phyloP scores from a whole-genome alignment of 2,113 vertebrate species.

The Chloroceryle aenea region DNA sequence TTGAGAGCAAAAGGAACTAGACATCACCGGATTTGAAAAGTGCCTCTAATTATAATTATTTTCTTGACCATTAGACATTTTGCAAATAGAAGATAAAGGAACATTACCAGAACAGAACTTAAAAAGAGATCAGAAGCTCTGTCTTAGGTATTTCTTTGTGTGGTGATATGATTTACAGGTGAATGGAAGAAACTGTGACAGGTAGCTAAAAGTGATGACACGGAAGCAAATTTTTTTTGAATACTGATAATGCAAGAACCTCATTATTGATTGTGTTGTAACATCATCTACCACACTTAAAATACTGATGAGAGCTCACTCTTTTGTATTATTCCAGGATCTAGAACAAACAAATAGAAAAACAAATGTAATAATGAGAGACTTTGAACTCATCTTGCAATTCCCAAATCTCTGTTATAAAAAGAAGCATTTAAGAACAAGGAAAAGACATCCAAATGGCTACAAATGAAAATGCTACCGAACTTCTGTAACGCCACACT shows the following conservation, averaged over 20 bases:
- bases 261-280: background rate
- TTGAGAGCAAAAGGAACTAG: background rate
- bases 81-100: background rate
- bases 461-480: background rate
- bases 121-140: background rate
- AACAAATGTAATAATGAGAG: background rate
- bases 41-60: background rate
- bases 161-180: background rate
- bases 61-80: background rate
- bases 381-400: background rate
- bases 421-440: background rate
- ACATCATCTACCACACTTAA: background rate
- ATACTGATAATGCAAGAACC: background rate
- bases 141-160: background rate
- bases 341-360: conserved; percentile 7
- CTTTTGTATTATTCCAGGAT: background rate
- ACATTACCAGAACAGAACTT: background rate
- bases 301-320: background rate
- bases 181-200: background rate
- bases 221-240: background rate
- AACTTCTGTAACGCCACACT: background rate
- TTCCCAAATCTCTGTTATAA: background rate
- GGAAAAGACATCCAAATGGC: background rate
- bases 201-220: conserved; percentile 1
- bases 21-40: background rate